Percentiles rank a stretch among this genome's conserved stretches.
Evolutionary conservation across 1,140 invertebrate species (phyloP).

Genomic region (Stegodyphus dumicola): DNA sequence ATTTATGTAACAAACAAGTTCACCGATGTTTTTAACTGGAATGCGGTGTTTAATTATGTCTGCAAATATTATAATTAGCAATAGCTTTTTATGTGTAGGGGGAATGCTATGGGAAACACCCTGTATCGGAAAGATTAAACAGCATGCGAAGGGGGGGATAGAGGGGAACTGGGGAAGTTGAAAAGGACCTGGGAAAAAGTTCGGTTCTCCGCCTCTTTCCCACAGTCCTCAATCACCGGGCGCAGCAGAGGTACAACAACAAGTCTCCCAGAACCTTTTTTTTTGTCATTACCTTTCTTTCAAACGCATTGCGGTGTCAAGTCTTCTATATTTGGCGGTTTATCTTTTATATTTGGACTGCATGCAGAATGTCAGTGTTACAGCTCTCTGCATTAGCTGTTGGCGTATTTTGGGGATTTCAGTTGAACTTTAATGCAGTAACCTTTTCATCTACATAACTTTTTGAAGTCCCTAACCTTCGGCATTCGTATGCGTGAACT

Average conservation of each 20-base stretch:
- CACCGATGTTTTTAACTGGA: no score
- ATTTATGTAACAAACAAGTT: no score
- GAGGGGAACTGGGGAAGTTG: constrained; percentile 26
- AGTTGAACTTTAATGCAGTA: neutral
- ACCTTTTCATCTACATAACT: neutral
- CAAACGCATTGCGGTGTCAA: neutral
- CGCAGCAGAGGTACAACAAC: neutral
- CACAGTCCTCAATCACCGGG: constrained; percentile 39
- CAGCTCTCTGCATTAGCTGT: neutral
- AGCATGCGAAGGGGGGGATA: neutral
- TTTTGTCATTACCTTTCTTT: neutral
- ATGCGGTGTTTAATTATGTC: no score
- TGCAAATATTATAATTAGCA: no score
- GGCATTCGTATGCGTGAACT: constrained; percentile 7
- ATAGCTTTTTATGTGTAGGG: no score
- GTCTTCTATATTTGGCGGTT: constrained; percentile 4
- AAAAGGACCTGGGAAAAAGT: constrained; percentile 49
- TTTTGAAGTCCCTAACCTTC: constrained; percentile 6
- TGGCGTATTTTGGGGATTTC: neutral
- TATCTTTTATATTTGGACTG: neutral
- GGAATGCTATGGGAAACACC: no score
- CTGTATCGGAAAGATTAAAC: no score
- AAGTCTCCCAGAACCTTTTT: neutral
- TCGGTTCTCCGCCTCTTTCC: constrained; percentile 35
- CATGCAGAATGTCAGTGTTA: neutral